Evolutionary conservation across 2,888 invertebrate genomes (phyloP), one percentile per base, ranked within the genome.

Genomic region (Lasioglossum lativentre): DNA sequence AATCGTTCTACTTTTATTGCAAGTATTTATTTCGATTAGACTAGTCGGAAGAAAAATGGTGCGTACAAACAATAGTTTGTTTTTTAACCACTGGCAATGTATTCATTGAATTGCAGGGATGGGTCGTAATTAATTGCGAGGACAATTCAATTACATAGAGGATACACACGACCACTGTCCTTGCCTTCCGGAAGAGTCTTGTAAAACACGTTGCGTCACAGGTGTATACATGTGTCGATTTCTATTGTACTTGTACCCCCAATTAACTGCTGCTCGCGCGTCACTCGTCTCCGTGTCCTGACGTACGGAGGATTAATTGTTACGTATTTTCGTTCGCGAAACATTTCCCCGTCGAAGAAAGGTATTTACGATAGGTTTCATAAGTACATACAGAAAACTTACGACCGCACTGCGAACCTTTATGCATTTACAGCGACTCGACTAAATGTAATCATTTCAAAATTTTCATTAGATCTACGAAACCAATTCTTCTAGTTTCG

Each of bases 51-150:
- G 34, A n/a, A 68, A 34, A 68, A 19, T 38, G 68, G 10, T 4
- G 38, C 38, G 38, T 12, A 38, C 6, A 34, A 34, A 66, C 34
- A 38, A 38, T 34, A 38, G n/a, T 8, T 68, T 68, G 23, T 52
- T 68, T 23, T 68, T 68, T 38, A 34, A 16, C 45, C 68, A 70
- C 40, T 30, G 47, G 70, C 45, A 42, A 83, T 72, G 38, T 45
- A 47, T 30, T 52, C 63, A 74, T 66, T 47, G 56, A 30, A 47
- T 47, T 30, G 30, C 16, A 38, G 75, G 71, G 85, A 79, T 63
- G 78, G 80, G 81, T 75, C 81, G 82, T 86, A 88, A 91, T 89
- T 90, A 91, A 90, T 87, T 77, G 80, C 90, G 89, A 90, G 91
- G 89, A 87, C 90, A 89, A 90, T 90, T 88, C 80, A 86, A 88